Conservation (phyloP, 2,797 vertebrate genomes). For the Neosalanx taihuensis region DNA sequence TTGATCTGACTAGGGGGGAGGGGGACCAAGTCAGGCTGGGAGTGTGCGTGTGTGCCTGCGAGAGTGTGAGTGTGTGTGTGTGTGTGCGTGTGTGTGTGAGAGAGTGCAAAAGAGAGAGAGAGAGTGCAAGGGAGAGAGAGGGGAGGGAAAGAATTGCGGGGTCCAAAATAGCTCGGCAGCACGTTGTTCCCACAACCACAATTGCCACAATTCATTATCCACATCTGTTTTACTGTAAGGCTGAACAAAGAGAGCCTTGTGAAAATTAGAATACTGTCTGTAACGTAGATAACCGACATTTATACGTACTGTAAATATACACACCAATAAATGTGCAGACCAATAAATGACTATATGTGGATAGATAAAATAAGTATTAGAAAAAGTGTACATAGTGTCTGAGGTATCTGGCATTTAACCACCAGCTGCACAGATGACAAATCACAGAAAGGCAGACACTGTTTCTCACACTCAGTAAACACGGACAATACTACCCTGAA, state of each 20-base stretch:
- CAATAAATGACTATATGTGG: not conserved
- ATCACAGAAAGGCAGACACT: too few species aligned
- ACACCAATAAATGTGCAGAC: not conserved
- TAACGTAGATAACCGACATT: conserved; percentile 4
- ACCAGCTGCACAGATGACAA: too few species aligned
- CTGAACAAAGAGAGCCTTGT: conserved; percentile 40
- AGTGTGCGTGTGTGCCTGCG: not conserved
- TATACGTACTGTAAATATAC: not conserved
- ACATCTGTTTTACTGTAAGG: conserved; percentile 48
- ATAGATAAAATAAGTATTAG: too few species aligned
- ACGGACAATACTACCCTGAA: not conserved
- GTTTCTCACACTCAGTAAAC: too few species aligned
- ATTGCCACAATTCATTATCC: conserved; percentile 22
- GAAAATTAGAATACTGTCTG: conserved; percentile 22
- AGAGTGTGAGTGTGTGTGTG: not conserved
- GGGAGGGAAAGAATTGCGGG: conserved; percentile 7
- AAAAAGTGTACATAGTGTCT: not conserved
- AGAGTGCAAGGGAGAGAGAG: not conserved
- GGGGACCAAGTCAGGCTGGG: not conserved
- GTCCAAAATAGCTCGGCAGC: conserved; percentile 37
- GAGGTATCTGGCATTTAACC: not conserved
- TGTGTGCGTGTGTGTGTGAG: not conserved
- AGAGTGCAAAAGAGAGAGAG: not conserved
- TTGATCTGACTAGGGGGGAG: conserved; percentile 20
- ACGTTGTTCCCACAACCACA: conserved; percentile 29